Base-by-base conservation (phyloP, 2,113 vertebrate genomes). In the Amblyornis subalaris region DNA sequence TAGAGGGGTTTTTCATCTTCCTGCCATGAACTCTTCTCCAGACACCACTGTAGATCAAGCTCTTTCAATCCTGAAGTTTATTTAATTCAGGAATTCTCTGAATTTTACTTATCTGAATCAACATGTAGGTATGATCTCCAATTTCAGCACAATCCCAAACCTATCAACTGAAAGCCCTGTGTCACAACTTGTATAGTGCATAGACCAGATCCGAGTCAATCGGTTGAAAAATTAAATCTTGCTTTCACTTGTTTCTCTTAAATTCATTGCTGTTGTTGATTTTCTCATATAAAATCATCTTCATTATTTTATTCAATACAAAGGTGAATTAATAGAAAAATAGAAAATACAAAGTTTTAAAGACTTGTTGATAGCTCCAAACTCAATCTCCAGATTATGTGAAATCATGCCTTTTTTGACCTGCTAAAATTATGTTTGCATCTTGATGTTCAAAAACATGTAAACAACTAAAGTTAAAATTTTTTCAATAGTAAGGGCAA, bases 221-320 rank as follows among this genome's bases (percentile, higher is more conserved):
- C n/a, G 24, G 10, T 7, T 40, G 38, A 75, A 92, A 78, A 76
- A 69, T 48, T 72, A 72, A 76, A 35, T 42, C 17, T 36, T 19
- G 10, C 2, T 78, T 89, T n/a, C 10, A 57, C 9, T 48, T 55
- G 13, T 42, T 67, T 10, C 13, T 86, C 12, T 54, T 40, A 53
- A 75, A 7, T 48, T 76, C 28, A 57, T 6, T 36, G 8, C 5
- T 88, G 50, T 0, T 62, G 7, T 0, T 24, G 4, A 33, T 62
- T 85, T 94, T 65, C 31, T 38, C 44, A 23, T 42, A 70, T 51
- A 36, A 80, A 88, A 72, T 36, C 2, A 24, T 22, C 12, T 73
- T 57, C 28, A 24, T 61, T 67, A 45, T 67, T 58, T 75, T 85
- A 62, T 54, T 54, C 3, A 21, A 57, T n/a, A 44, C 9, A 71